phyloP scores from a whole-genome alignment of 2,113 vertebrate species.

The Rhinopithecus roxellana region DNA sequence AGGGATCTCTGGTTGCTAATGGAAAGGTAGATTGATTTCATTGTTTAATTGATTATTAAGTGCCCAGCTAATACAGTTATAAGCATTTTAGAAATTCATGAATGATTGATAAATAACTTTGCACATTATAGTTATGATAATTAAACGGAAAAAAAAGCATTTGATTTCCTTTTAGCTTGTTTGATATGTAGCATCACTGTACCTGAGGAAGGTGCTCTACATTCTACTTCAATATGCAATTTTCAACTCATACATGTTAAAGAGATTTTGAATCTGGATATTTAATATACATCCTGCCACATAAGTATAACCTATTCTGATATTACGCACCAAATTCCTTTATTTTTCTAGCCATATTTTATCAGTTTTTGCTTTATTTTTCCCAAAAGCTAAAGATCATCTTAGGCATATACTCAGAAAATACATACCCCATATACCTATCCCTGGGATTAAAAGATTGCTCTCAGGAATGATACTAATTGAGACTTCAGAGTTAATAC shows the following conservation, averaged over 20 bases:
- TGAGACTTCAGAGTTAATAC: background rate
- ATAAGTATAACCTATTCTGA: background rate
- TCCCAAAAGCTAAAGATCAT: background rate
- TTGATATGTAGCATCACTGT: background rate
- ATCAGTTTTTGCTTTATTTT: background rate
- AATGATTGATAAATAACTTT: constrained; percentile 37
- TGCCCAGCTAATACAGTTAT: background rate
- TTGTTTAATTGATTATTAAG: constrained; percentile 43
- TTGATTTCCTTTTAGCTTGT: constrained; percentile 1
- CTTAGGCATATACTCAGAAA: background rate
- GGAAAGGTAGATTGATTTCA: constrained; percentile 43
- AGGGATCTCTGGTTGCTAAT: background rate
- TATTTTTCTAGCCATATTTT: constrained; percentile 21
- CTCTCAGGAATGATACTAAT: constrained; percentile 17
- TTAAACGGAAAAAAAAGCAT: background rate
- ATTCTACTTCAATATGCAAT: background rate
- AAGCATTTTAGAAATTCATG: constrained; percentile 22
- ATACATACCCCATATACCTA: background rate
- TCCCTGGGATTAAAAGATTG: background rate
- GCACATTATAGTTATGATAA: background rate
- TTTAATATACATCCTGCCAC: background rate
- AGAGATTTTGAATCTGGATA: background rate
- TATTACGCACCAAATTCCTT: background rate
- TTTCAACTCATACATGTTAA: background rate
- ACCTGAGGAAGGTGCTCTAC: background rate